A percentile compares a stretch with the other conserved stretches of the same genome.
Conservation (phyloP, 1,140 invertebrate species). For the Drosophila biarmipes region DNA sequence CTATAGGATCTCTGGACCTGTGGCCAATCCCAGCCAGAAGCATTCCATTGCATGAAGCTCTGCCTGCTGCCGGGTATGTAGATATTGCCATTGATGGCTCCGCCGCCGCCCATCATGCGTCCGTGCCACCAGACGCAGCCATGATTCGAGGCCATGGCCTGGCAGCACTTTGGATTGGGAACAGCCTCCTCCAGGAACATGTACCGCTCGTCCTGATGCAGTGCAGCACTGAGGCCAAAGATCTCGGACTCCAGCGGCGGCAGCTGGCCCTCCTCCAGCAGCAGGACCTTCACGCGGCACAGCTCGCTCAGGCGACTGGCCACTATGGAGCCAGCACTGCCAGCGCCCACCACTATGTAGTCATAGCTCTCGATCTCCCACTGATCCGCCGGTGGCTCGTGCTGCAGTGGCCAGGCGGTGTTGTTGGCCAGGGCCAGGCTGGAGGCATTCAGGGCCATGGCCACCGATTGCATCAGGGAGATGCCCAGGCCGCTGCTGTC, state of each 20-base stretch:
- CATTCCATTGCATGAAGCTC: slow-evolving; percentile 87
- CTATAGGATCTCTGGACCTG: slow-evolving; percentile 87
- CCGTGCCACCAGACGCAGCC: slow-evolving; percentile 87
- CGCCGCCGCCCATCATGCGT: slow-evolving; percentile 88
- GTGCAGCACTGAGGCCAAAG: slow-evolving; percentile 36
- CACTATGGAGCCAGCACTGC: slow-evolving; percentile 87
- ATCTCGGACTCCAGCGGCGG: slow-evolving; percentile 60
- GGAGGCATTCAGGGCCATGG: slow-evolving; percentile 85
- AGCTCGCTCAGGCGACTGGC: slow-evolving; percentile 73
- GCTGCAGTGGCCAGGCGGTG: slow-evolving; percentile 85
- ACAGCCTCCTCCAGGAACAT: slow-evolving; percentile 65
- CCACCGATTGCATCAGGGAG: slow-evolving; percentile 85
- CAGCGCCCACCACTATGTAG: slow-evolving; percentile 87
- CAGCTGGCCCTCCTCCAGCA: slow-evolving; percentile 71
- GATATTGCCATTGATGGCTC: slow-evolving; percentile 90
- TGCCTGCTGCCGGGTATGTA: slow-evolving; percentile 88
- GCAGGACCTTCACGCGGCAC: slow-evolving; percentile 80
- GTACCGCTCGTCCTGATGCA: slow-evolving; percentile 55
- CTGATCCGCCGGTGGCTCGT: slow-evolving; percentile 81
- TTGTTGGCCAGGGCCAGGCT: slow-evolving; percentile 85
- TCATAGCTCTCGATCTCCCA: slow-evolving; percentile 81
- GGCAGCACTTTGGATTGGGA: slow-evolving; percentile 55
- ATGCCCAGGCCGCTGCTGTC: slow-evolving; percentile 79
- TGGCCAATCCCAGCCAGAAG: slow-evolving; percentile 88
- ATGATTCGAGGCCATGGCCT: slow-evolving; percentile 83